Evolutionary conservation across 1,140 invertebrate species (phyloP).

Genomic region (Chrysoperla carnea): DNA sequence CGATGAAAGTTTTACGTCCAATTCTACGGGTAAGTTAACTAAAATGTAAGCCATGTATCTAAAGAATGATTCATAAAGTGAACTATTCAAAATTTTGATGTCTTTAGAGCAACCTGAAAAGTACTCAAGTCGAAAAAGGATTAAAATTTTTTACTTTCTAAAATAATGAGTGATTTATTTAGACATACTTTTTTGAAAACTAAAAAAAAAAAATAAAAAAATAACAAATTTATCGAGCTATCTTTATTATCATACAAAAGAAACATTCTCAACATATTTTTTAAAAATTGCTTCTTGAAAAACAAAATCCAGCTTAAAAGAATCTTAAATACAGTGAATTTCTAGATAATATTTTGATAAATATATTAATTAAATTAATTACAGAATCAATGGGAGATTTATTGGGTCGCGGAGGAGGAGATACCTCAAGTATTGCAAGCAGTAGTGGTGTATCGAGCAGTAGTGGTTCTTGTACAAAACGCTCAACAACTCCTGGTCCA

Average conservation of each 20-base stretch:
- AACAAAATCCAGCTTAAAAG: too few species aligned
- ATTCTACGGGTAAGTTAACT: slow-evolving; percentile 31
- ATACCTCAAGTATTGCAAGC: slow-evolving; percentile 30
- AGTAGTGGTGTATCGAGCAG: slow-evolving; percentile 36
- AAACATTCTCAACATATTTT: too few species aligned
- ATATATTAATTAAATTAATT: slow-evolving; percentile 1
- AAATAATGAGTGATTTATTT: too few species aligned
- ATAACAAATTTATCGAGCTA: too few species aligned
- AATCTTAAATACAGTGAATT: background rate
- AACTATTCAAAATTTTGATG: background rate
- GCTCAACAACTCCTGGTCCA: slow-evolving; percentile 35
- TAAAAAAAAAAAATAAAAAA: too few species aligned
- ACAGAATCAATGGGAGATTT: slow-evolving; percentile 38
- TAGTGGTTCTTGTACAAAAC: slow-evolving; percentile 16
- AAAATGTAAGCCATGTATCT: background rate
- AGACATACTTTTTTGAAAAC: too few species aligned
- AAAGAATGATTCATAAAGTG: too few species aligned
- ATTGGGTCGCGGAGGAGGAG: slow-evolving; percentile 25
- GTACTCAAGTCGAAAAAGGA: too few species aligned
- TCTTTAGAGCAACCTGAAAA: too few species aligned
- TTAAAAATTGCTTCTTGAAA: too few species aligned
- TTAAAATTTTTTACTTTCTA: too few species aligned
- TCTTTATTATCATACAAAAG: too few species aligned
- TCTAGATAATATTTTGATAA: background rate
- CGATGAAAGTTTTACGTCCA: slow-evolving; percentile 42